Percentiles rank a stretch among this genome's conserved stretches.
phyloP scores from a whole-genome alignment of 1,140 invertebrate species.

The Dendroctonus ponderosae region DNA sequence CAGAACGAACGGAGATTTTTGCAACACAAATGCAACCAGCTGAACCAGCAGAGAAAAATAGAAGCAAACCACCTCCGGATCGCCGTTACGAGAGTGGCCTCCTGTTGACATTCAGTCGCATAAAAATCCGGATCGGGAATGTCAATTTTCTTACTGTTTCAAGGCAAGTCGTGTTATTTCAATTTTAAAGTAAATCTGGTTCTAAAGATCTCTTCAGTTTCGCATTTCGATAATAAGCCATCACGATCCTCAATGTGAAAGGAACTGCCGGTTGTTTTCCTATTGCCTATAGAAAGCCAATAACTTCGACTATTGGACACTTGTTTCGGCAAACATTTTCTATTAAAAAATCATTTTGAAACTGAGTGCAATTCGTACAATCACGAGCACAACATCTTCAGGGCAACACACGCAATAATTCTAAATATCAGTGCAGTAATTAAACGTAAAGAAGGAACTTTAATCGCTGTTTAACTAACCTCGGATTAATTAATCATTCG shows the following conservation, averaged over 20 bases:
- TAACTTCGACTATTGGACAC: too few species aligned
- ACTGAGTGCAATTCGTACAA: too few species aligned
- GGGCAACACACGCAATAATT: background rate
- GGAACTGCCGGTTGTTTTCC: background rate
- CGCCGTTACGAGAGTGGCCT: background rate
- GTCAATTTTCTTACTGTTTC: slow-evolving; percentile 8
- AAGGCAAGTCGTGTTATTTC: slow-evolving; percentile 9
- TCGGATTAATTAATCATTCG: slow-evolving; percentile 29
- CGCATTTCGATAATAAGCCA: slow-evolving; percentile 8
- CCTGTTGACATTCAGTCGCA: slow-evolving; percentile 1
- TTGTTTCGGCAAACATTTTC: too few species aligned
- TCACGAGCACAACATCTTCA: background rate
- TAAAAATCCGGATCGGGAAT: slow-evolving; percentile 2
- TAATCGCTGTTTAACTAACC: slow-evolving; percentile 23
- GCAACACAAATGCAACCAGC: too few species aligned
- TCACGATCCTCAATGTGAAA: slow-evolving; percentile 1
- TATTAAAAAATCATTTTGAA: too few species aligned
- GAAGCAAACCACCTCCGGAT: too few species aligned
- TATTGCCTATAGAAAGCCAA: too few species aligned
- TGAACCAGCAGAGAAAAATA: too few species aligned
- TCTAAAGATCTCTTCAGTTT: slow-evolving; percentile 7
- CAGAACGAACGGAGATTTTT: too few species aligned
- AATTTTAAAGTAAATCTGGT: slow-evolving; percentile 11
- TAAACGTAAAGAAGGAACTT: slow-evolving; percentile 21
- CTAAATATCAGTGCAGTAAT: slow-evolving; percentile 19